Evolutionary conservation across 1,140 invertebrate genomes (phyloP), one percentile per base, ranked within the genome.

Genomic region (Drosophila sproati): DNA sequence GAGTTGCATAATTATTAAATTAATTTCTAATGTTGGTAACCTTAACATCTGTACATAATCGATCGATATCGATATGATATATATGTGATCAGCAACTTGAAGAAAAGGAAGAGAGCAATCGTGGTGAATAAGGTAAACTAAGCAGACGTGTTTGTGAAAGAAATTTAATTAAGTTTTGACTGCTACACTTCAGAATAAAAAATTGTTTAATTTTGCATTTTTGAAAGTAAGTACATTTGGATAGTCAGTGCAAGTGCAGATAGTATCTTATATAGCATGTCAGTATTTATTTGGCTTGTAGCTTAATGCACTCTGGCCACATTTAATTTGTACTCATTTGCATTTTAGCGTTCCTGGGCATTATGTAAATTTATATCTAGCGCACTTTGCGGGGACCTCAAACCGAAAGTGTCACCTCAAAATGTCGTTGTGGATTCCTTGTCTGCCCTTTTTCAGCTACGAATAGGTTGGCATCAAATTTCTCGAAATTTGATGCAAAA

Each of bases 361-460:
- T 91, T 90, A 90, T 90, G 87, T 75, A 91, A 90, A 90, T 90
- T 52, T 86, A n/a, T n/a, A 43, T 72, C 62, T 67, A 73, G 86
- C 81, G 81, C 78, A 89, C 85, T 89, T 90, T 90, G 79, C 54
- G 78, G 87, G 77, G 74, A 82, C 80, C 80, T 77, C 67, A 77
- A 71, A 69, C 61, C 71, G 64, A 48, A 47, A 73, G 60, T 66
- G 78, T 69, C 78, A 86, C 66, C 71, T 69, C 69, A 57, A 78
- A 81, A 80, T 81, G 82, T 86, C 70, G 67, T 60, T 47, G 41
- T 28, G 50, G 34, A 47, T 32, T 47, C 61, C 45, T 68, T 56
- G 35, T 31, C 6, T n/a, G 32, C 6, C 12, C 56, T 29, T 12
- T n/a, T 29, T 29, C 20, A 20, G 20, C 20, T 20, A 20, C 20